Evolutionary conservation across 1,140 invertebrate genomes (phyloP).

Genomic region (Cyclargus thomasi): DNA sequence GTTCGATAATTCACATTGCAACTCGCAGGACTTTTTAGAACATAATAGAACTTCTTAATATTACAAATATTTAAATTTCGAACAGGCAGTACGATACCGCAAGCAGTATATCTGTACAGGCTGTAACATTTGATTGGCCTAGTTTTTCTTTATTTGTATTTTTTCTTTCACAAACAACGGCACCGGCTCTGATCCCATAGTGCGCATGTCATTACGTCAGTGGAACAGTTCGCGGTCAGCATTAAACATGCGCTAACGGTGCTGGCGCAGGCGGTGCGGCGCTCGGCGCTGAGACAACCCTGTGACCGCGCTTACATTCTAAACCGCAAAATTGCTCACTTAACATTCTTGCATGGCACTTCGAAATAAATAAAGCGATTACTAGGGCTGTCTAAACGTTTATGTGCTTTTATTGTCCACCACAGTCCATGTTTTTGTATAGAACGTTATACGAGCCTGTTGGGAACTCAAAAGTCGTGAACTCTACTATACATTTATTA

Average conservation of each 20-base stretch:
- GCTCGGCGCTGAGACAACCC: conserved; percentile 26
- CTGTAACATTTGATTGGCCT: conserved; percentile 1
- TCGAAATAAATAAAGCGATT: conserved; percentile 12
- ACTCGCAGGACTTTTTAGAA: no score
- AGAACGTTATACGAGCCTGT: background rate
- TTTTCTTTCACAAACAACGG: conserved; percentile 20
- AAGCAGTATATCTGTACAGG: no score
- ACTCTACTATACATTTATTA: background rate
- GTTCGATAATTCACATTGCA: no score
- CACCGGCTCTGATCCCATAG: conserved; percentile 27
- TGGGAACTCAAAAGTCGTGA: background rate
- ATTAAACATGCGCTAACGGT: conserved; percentile 65
- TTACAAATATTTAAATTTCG: no score
- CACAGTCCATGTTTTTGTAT: background rate
- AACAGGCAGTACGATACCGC: no score
- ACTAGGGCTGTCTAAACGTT: conserved; percentile 2
- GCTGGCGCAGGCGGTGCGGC: conserved; percentile 21
- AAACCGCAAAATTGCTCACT: conserved; percentile 25
- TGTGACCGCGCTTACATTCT: conserved; percentile 16
- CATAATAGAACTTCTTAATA: no score
- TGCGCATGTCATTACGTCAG: conserved; percentile 54
- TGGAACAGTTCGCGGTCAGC: conserved; percentile 52
- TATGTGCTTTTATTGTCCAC: background rate
- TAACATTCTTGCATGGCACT: conserved; percentile 9
- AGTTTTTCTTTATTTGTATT: conserved; percentile 14